phyloP scores from a whole-genome alignment of 2,888 invertebrate genomes.

The Norana najaformis region DNA sequence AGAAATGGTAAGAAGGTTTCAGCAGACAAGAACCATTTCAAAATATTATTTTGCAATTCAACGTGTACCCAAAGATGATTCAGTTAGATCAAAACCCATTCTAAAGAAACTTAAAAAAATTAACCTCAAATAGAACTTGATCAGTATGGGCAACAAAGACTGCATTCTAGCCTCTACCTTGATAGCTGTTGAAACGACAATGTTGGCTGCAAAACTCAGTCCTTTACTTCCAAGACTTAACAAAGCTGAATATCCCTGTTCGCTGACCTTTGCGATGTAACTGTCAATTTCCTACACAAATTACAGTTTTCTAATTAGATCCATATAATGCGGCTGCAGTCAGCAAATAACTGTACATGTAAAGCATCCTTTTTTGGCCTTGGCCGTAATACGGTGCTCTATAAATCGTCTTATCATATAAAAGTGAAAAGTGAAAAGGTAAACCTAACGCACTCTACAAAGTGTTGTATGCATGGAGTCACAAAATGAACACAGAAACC shows the following conservation, averaged over 20 bases:
- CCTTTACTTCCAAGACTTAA: constrained; percentile 86
- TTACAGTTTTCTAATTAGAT: background rate
- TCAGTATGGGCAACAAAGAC: too few relatives aligned
- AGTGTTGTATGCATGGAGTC: too few relatives aligned
- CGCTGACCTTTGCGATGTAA: constrained; percentile 86
- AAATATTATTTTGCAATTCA: background rate
- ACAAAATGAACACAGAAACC: too few relatives aligned
- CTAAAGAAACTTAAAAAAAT: background rate
- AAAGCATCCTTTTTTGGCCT: too few relatives aligned
- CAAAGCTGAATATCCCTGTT: constrained; percentile 89
- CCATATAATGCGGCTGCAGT: too few relatives aligned
- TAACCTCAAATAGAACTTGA: background rate
- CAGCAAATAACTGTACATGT: too few relatives aligned
- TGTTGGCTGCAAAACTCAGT: constrained; percentile 81
- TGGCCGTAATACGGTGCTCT: too few relatives aligned
- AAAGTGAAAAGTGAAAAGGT: too few relatives aligned
- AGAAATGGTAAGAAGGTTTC: too few relatives aligned
- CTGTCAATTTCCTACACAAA: constrained; percentile 83
- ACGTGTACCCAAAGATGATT: background rate
- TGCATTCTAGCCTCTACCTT: constrained; percentile 49
- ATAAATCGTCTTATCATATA: too few relatives aligned
- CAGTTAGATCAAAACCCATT: background rate
- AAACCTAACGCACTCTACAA: too few relatives aligned
- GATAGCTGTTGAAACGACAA: constrained; percentile 57
- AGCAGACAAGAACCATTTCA: background rate